phyloP scores from a whole-genome alignment of 2,797 vertebrate genomes.

The Malacoraja senta region DNA sequence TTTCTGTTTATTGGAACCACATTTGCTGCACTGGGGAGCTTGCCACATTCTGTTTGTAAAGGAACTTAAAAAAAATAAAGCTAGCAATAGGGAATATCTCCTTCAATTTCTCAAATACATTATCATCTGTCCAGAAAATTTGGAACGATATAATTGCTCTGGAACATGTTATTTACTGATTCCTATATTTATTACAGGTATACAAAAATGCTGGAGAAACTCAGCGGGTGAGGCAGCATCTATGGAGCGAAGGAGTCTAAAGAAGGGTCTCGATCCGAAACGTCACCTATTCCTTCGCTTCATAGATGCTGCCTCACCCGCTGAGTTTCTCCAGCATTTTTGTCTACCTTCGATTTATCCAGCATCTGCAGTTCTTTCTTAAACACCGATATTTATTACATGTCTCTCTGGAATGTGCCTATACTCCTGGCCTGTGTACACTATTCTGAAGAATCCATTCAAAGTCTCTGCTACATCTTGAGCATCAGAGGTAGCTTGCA shows the following conservation, averaged over 20 bases:
- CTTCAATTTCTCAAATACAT: not conserved
- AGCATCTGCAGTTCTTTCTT: too few species aligned
- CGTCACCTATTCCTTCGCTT: too few species aligned
- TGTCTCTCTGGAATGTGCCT: not conserved
- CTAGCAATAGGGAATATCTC: not conserved
- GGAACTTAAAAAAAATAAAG: not conserved
- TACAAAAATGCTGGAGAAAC: too few species aligned
- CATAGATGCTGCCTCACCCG: too few species aligned
- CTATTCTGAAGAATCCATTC: not conserved
- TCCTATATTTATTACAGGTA: not conserved
- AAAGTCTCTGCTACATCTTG: not conserved
- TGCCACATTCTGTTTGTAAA: not conserved
- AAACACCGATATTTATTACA: not conserved
- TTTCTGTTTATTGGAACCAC: not conserved
- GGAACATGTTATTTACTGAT: not conserved
- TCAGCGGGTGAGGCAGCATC: too few species aligned
- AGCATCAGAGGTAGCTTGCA: not conserved
- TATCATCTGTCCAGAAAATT: not conserved
- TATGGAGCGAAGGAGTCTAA: too few species aligned
- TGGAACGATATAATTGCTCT: not conserved
- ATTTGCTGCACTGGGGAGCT: not conserved
- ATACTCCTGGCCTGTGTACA: not conserved
- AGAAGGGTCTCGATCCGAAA: too few species aligned
- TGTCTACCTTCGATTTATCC: too few species aligned
- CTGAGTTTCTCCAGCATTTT: too few species aligned